These are phyloP conservation scores for Apis laboriosa DNA, from an alignment of 1,140 invertebrate species.

Conservation along the genomic window DNA sequence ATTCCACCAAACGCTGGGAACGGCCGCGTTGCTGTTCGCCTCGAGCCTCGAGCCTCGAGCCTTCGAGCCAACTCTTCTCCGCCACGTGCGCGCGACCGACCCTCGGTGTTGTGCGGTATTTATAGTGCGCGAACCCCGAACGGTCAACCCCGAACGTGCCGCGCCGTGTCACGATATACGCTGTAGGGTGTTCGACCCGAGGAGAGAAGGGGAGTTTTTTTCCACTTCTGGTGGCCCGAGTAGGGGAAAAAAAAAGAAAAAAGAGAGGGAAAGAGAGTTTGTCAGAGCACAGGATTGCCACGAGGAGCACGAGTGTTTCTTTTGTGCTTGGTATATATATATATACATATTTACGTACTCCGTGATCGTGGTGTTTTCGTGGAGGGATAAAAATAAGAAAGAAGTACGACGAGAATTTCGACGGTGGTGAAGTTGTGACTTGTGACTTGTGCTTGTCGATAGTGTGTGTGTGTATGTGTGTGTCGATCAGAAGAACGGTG, in stretches of 20 bases:
- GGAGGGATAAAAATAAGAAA: too few species aligned
- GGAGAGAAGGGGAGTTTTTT: not conserved
- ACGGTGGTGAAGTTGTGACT: not conserved
- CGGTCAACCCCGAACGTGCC: not conserved
- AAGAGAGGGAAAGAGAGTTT: slow-evolving; percentile 18
- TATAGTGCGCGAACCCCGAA: slow-evolving; percentile 23
- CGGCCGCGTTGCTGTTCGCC: not conserved
- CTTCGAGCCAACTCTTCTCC: not conserved
- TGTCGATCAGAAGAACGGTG: not conserved
- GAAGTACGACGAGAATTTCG: not conserved
- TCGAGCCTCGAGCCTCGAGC: not conserved
- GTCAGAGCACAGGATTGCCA: not conserved
- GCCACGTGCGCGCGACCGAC: slow-evolving; percentile 17
- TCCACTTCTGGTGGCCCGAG: too few species aligned
- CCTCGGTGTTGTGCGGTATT: slow-evolving; percentile 13
- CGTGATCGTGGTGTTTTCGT: too few species aligned
- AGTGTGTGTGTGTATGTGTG: slow-evolving; percentile 25
- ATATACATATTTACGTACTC: not conserved
- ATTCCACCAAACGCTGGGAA: not conserved
- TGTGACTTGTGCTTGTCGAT: slow-evolving; percentile 33
- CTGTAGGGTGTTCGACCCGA: not conserved
- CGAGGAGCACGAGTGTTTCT: not conserved
- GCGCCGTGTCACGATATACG: not conserved
- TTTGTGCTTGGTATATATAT: not conserved
- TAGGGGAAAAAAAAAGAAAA: not conserved